Base-by-base conservation (phyloP, 2,888 invertebrate species). In the Sepiola atlantica region DNA sequence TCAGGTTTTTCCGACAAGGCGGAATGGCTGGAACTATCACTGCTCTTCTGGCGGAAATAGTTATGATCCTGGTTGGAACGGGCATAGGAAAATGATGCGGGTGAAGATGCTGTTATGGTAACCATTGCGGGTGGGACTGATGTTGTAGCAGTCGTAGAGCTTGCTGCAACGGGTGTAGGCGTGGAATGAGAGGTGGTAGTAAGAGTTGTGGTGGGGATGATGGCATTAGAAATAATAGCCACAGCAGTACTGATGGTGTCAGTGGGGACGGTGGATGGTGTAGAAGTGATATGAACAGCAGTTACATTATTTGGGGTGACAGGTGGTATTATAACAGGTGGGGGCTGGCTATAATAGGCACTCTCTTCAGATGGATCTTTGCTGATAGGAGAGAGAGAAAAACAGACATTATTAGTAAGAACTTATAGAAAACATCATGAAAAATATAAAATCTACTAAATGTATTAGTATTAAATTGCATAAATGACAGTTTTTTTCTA, bases 31-130 rank as follows among this genome's bases (percentile, higher is more conserved):
- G 95, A 94, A 55, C 95, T 94, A 24, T 95, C 95, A 35, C 94
- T 94, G 91, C 95, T 96, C 93, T 96, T 96, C 94, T 96, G 96
- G 93, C 95, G 95, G 94, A 96, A 96, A 95, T 97, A 97, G 61
- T 96, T 96, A 94, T 97, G 97, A 95, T 97, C 97, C 55, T 92
- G 92, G 55, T 92, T 92, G 28, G 92, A 92, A 92, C 92, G 54
- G n/a, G n/a, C n/a, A 32, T 77, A 77, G n/a, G 77, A 77, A 77
- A n/a, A 32, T 45, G 92, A 92, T n/a, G 92, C n/a, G 0, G 92
- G 3, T 54, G 92, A 54, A 92, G 92, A 32, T 77, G 77, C n/a
- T 28, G 92, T 35, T 21, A 24, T 21, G 12, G 91, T 90, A 28
- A 90, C 90, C 18, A 28, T 45, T 91, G 21, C 35, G 14, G 91